phyloP scores from a whole-genome alignment of 2,888 invertebrate species.

The Xestobium rufovillosum region DNA sequence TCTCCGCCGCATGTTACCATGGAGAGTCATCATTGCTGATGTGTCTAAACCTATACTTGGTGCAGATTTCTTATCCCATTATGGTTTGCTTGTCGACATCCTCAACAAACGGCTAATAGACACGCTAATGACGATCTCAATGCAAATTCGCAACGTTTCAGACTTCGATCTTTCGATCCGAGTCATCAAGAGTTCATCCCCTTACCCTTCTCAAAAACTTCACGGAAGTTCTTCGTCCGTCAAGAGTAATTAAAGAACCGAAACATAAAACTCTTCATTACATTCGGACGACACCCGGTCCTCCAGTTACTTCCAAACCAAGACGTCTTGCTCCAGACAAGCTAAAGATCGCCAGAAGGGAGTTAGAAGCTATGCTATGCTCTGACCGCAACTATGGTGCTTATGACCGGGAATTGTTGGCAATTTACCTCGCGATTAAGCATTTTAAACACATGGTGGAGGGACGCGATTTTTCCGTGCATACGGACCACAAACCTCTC shows the following conservation, averaged over 20 bases:
- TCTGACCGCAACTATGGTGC: no score
- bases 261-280: constrained; percentile 24
- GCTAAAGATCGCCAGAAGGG: constrained; percentile 8
- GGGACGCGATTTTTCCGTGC: no score
- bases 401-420: no score
- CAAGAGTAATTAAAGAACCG: background rate
- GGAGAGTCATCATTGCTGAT: no score
- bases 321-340: constrained; percentile 30
- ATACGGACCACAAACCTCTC: no score
- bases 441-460: no score
- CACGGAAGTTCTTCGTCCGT: constrained; percentile 14
- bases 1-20: no score
- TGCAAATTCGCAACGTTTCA: no score
- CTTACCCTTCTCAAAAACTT: constrained; percentile 15
- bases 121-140: constrained; percentile 8
- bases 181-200: background rate
- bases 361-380: constrained; percentile 9
- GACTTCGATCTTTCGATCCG: background rate
- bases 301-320: constrained; percentile 26
- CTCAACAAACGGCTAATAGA: constrained; percentile 24
- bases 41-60: no score
- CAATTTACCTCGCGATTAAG: no score
- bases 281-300: constrained; percentile 26
- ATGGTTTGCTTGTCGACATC: constrained; percentile 30
- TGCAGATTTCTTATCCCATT: constrained; percentile 31